Evolutionary conservation across 2,888 invertebrate species (phyloP).

Genomic region (Diarsia dahlii): DNA sequence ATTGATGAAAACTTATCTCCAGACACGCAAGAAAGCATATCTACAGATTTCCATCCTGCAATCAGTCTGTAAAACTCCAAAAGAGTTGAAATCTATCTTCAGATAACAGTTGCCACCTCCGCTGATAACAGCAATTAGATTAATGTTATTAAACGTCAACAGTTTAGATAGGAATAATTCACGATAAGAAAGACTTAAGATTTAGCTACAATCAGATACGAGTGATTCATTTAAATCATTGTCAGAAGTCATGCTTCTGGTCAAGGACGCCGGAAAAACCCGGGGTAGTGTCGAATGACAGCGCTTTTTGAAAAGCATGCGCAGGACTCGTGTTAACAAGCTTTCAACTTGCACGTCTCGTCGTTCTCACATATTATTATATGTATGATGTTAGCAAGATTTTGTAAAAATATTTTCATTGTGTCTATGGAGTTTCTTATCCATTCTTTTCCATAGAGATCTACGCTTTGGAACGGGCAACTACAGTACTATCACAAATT

Average conservation of each 20-base stretch:
- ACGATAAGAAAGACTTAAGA: conserved; percentile 30
- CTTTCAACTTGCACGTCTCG: neutral
- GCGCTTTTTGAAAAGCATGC: conserved; percentile 1
- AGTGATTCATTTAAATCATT: conserved; percentile 12
- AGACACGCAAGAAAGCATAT: neutral
- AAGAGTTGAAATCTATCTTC: conserved; percentile 7
- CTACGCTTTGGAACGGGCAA: no score
- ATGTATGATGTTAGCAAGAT: no score
- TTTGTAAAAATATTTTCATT: no score
- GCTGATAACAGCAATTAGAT: conserved; percentile 28
- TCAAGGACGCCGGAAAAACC: conserved; percentile 18
- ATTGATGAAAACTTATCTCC: conserved; percentile 3
- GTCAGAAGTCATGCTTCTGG: neutral
- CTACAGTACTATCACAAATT: no score
- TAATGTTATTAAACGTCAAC: conserved; percentile 22
- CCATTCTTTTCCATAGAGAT: no score
- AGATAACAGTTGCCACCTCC: conserved; percentile 43
- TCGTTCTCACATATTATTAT: no score
- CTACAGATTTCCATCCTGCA: conserved; percentile 3
- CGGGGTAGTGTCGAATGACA: neutral
- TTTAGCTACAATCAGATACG: conserved; percentile 7
- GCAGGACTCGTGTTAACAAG: neutral
- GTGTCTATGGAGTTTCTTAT: no score
- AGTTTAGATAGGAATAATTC: conserved; percentile 10
- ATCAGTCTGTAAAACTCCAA: conserved; percentile 12